Percentiles rank a stretch among this genome's conserved stretches.
Conservation (phyloP, 2,888 invertebrate genomes). For the Plagiodera versicolora region DNA sequence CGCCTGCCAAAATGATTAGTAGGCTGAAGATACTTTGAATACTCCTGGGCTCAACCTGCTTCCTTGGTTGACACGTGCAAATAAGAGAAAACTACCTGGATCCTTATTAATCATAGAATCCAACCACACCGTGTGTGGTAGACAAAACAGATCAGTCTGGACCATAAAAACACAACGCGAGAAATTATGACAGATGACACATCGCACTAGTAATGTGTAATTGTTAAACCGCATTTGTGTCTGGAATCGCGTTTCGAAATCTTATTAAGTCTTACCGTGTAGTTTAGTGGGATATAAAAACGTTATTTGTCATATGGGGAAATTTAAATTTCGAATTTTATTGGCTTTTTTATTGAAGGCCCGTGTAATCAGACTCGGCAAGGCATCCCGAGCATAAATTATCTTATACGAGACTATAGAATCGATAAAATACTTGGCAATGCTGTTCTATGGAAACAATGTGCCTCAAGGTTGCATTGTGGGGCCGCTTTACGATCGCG, state of each 20-base stretch:
- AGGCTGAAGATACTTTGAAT: neutral
- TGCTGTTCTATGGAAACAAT: conserved; percentile 9
- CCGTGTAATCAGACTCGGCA: conserved; percentile 1
- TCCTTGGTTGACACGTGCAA: conserved; percentile 39
- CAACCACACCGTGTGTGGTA: conserved; percentile 46
- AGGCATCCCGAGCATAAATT: conserved; percentile 17
- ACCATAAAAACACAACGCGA: conserved; percentile 43
- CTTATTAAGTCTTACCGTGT: conserved; percentile 28
- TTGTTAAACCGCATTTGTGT: conserved; percentile 26
- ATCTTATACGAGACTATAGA: conserved; percentile 17
- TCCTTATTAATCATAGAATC: conserved; percentile 46
- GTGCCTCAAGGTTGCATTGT: conserved; percentile 1
- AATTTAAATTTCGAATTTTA: conserved; percentile 29
- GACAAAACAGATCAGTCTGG: conserved; percentile 43
- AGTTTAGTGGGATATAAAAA: conserved; percentile 25
- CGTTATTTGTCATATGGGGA: conserved; percentile 25
- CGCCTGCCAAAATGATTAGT: neutral
- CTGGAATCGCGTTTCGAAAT: conserved; percentile 16
- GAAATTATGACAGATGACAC: conserved; percentile 44
- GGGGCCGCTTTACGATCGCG: neutral
- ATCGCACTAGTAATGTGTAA: conserved; percentile 40
- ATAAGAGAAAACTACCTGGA: conserved; percentile 47
- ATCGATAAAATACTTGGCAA: conserved; percentile 18
- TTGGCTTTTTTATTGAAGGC: conserved; percentile 16
- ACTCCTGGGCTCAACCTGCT: too few relatives aligned